These are phyloP conservation scores for Conistra vaccinii DNA, from an alignment of 2,888 invertebrate species.

Conservation along the genomic window DNA sequence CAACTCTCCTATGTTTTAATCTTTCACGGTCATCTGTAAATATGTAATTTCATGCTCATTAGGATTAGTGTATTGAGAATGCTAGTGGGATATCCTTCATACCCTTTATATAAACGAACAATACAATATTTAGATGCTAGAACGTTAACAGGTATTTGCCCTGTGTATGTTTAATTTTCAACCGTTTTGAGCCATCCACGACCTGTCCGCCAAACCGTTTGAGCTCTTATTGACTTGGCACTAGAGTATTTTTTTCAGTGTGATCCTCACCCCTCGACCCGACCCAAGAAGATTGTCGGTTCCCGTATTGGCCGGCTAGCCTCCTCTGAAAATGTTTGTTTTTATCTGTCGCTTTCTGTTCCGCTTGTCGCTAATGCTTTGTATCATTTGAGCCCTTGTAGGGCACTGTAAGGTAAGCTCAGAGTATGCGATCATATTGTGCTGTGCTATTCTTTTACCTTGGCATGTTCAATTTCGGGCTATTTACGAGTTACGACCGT, in stretches of 20 bases:
- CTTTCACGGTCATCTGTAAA: conserved; percentile 70
- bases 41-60: conserved; percentile 89
- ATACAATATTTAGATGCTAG: conserved; percentile 69
- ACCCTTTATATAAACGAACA: conserved; percentile 70
- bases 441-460: conserved; percentile 72
- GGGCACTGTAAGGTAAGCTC: conserved; percentile 70
- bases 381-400: conserved; percentile 69
- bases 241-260: conserved; percentile 91
- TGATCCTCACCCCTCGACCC: conserved; percentile 91
- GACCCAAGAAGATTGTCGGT: conserved; percentile 88
- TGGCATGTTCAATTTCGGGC: conserved; percentile 69
- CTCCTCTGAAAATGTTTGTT: conserved; percentile 90
- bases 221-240: conserved; percentile 89
- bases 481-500: conserved; percentile 53
- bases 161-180: conserved; percentile 71
- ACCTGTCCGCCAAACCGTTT: conserved; percentile 86
- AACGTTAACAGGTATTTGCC: conserved; percentile 63
- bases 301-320: conserved; percentile 89
- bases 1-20: conserved; percentile 57
- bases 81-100: conserved; percentile 86
- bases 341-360: conserved; percentile 83
- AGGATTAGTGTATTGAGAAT: conserved; percentile 89
- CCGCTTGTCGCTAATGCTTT: conserved; percentile 87
- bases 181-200: conserved; percentile 67
- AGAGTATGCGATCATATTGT: conserved; percentile 72